Base-by-base conservation (phyloP, 2,888 invertebrate genomes). In the Herminia tarsipennalis region DNA sequence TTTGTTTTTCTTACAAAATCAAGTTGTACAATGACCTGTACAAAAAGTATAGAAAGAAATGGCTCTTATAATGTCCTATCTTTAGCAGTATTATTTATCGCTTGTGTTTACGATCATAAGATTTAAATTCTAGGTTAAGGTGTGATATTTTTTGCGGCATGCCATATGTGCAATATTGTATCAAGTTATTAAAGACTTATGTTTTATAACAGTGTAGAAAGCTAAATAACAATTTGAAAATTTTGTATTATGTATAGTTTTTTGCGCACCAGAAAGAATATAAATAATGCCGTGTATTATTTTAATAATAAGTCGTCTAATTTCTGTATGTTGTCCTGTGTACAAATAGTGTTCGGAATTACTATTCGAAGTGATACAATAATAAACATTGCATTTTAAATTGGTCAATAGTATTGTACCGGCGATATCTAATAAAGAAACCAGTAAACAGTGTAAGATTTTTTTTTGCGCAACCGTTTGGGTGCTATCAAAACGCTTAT, bases 361-460 rank as follows among this genome's bases (percentile, higher is more conserved):
- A 78, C 56, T 75, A 70, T 73, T 77, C 74, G 72, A 83, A 83
- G 83, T 87, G 84, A 84, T 87, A 82, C 74, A 75, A 73, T 81
- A 73, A 68, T 81, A 78, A 73, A 76, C 68, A 78, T 73, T 86
- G 87, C 89, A 89, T 89, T 88, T 88, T 80, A 77, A 86, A 86
- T 81, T 83, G 81, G 78, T 83, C 76, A 79, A 81, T 76, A 86
- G 79, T 86, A 87, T 80, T 87, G 81, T 88, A 86, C 83, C 78
- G 79, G 80, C 82, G 83, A 84, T 86, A 86, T 81, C 76, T 77
- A 88, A 86, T 87, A 86, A 88, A 89, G 76, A 83, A 83, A 81
- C 76, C 74, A 81, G 75, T 82, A 83, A 83, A 77, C 72, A 73
- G 66, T 62, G 68, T 8, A 29, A 47, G 60, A 53, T 56, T 65